These are phyloP conservation scores for Drosophila mettleri DNA, from an alignment of 2,888 invertebrate genomes.

Conservation along the genomic window DNA sequence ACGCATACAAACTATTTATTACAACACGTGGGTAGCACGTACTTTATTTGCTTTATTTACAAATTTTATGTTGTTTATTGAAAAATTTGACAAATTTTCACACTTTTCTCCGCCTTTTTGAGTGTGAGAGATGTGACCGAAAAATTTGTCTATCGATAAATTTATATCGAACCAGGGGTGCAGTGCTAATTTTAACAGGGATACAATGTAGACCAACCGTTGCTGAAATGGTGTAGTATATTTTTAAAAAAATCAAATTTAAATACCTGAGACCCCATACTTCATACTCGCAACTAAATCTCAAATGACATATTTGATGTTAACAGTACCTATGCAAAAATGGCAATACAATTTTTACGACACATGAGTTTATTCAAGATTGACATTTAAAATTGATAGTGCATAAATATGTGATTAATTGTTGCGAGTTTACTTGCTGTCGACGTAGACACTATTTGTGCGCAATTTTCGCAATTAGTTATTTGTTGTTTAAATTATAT, in stretches of 20 bases:
- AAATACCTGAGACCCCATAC: not conserved
- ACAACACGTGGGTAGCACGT: constrained; percentile 29
- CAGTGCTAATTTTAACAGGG: not conserved
- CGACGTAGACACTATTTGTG: constrained; percentile 66
- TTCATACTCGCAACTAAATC: not conserved
- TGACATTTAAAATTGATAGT: constrained; percentile 46
- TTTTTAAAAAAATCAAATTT: not conserved
- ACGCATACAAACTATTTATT: constrained; percentile 57
- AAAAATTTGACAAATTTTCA: constrained; percentile 52
- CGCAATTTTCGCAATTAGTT: constrained; percentile 18
- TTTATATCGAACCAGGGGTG: constrained; percentile 35
- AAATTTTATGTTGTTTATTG: constrained; percentile 36
- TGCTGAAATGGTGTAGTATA: not conserved
- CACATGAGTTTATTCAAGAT: constrained; percentile 27
- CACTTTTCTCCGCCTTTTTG: constrained; percentile 57
- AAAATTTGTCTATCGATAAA: constrained; percentile 40
- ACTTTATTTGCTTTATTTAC: constrained; percentile 30
- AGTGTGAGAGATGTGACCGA: constrained; percentile 47
- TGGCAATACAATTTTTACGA: not conserved
- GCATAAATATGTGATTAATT: constrained; percentile 44
- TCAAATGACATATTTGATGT: not conserved
- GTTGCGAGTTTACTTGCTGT: constrained; percentile 9
- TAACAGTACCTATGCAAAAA: not conserved
- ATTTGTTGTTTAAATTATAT: no score
- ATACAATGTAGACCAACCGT: not conserved